Base-by-base conservation (phyloP, 2,797 vertebrate genomes). In the Poecile montanus region DNA sequence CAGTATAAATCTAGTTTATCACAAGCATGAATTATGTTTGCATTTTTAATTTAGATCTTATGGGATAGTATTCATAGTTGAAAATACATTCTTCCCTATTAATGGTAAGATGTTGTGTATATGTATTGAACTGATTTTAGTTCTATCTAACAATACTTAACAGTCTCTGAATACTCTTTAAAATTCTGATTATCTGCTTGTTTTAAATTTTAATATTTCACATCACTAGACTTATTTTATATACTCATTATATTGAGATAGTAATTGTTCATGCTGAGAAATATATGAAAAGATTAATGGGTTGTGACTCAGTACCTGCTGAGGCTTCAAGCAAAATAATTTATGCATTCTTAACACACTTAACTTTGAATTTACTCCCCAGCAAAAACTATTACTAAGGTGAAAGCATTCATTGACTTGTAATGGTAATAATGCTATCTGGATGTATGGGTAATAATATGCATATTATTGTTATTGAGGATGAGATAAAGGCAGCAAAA, bases 281-380 rank as follows among this genome's bases (percentile, higher is more conserved):
- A 48, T 71, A 89, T 81, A 91, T 91, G 85, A 95, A 94, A 96
- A 95, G 68, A 93, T 96, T 95, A 95, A 89, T 94, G 85, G 21
- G 36, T 85, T 95, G 71, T 94, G 90, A 92, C 79, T 95, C 74
- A 94, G 47, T 87, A 96, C 90, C 58, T 93, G 50, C 79, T 95
- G 89, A 94, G 83, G 91, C 50, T 97, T 83, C 92, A 62, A 94
- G 60, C 45, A 89, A 85, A 91, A 96, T 87, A n/a, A 91, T 92
- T 96, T 96, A 80, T 95, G 80, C 74, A 92, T 95, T 92, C 89
- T 77, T 91, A 95, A 93, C 88, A 79, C 47, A 92, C 68, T 94
- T 96, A 90, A 82, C 80, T 96, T 93, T 88, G 68, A 89, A 94
- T 95, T 96, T 95, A 96, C 60, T 96, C 92, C 65, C 54, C 50